Conservation (phyloP, 2,888 invertebrate genomes). For the Sinhomidia bicolor region DNA sequence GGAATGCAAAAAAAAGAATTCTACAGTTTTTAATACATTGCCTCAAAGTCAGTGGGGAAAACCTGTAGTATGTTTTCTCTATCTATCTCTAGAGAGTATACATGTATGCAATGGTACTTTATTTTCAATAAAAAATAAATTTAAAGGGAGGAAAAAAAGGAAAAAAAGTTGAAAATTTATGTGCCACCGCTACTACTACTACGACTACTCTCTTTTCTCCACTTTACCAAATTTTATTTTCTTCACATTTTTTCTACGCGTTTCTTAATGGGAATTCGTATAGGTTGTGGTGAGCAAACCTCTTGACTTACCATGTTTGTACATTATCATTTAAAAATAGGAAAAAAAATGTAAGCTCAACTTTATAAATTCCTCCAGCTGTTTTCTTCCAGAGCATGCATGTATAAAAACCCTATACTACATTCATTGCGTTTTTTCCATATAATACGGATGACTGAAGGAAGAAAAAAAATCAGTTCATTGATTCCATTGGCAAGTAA, state of each 20-base stretch:
- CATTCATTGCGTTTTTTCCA: background rate
- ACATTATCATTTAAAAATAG: constrained; percentile 39
- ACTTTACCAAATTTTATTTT: constrained; percentile 25
- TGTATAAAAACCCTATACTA: background rate
- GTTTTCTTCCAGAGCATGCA: background rate
- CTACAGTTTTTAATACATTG: constrained; percentile 18
- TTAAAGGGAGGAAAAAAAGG: background rate
- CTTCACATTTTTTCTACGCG: background rate
- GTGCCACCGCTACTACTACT: constrained; percentile 28
- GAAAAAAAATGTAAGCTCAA: constrained; percentile 14
- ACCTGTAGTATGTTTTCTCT: constrained; percentile 48
- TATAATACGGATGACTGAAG: background rate
- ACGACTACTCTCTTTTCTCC: no score
- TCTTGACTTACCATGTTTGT: background rate
- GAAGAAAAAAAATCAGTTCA: constrained; percentile 66
- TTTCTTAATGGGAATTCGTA: background rate
- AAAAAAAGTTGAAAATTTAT: constrained; percentile 61
- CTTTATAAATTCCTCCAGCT: constrained; percentile 9
- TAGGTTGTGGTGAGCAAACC: constrained; percentile 12
- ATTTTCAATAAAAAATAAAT: constrained; percentile 32
- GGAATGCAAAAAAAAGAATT: constrained; percentile 28
- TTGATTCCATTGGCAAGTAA: constrained; percentile 67
- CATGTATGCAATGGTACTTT: background rate
- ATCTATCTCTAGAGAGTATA: background rate
- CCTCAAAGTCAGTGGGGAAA: constrained; percentile 42